Percentiles rank a stretch among this genome's conserved stretches.
phyloP scores from a whole-genome alignment of 2,888 invertebrate genomes.

The Thyatira batis region DNA sequence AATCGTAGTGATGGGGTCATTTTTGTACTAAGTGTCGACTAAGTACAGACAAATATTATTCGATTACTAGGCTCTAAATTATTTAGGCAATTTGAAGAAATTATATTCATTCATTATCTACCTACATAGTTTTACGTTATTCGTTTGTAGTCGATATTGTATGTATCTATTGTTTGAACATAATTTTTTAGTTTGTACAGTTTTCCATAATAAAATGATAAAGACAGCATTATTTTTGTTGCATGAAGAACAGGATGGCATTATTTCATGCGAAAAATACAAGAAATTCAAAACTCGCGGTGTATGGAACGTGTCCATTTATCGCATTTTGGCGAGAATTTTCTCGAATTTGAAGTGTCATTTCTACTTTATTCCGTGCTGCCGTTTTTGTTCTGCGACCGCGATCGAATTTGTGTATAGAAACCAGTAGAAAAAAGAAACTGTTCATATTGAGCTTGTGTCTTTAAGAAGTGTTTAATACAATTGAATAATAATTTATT shows the following conservation, averaged over 20 bases:
- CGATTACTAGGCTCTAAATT: no score
- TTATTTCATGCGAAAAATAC: not conserved
- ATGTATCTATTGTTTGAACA: no score
- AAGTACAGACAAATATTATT: no score
- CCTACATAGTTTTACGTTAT: no score
- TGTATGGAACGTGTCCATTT: conserved; percentile 26
- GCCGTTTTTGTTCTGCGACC: conserved; percentile 10
- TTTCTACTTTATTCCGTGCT: conserved; percentile 36
- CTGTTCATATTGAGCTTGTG: not conserved
- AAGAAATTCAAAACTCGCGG: not conserved
- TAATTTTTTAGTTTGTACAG: no score
- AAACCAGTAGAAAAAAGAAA: not conserved
- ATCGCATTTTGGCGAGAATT: conserved; percentile 56
- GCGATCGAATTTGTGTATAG: conserved; percentile 19
- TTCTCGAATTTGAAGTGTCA: conserved; percentile 78
- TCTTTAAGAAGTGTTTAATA: conserved; percentile 22
- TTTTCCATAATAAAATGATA: not conserved
- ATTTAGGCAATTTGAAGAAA: no score
- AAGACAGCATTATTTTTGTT: not conserved
- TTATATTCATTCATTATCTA: no score
- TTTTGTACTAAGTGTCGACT: not conserved
- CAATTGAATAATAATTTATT: conserved; percentile 24
- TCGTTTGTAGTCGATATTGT: no score
- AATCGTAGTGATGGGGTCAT: not conserved
- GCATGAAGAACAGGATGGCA: not conserved